Conservation (phyloP, 2,888 invertebrate species). For the Melieria crassipennis region DNA sequence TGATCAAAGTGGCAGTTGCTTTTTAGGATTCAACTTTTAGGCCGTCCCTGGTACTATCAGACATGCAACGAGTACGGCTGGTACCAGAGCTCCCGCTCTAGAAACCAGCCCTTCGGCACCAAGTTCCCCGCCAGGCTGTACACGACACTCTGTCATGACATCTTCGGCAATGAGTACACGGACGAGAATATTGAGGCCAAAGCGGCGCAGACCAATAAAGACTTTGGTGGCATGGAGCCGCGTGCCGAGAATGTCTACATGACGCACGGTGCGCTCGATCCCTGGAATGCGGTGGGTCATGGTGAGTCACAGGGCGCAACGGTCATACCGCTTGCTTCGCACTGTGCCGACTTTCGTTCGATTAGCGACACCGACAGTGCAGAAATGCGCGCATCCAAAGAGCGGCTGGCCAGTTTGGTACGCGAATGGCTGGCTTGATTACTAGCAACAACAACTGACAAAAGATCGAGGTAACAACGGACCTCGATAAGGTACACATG, state of each 20-base stretch:
- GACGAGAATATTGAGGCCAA: constrained; percentile 46
- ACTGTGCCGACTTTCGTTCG: constrained; percentile 59
- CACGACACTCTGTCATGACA: constrained; percentile 54
- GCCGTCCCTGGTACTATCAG: constrained; percentile 83
- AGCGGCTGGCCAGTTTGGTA: constrained; percentile 52
- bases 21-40: constrained; percentile 63
- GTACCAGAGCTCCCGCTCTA: constrained; percentile 77
- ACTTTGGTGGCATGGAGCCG: constrained; percentile 67
- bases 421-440: constrained; percentile 54
- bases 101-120: constrained; percentile 69
- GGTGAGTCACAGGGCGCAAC: constrained; percentile 54
- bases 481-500: too few species aligned
- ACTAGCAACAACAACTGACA: not conserved
- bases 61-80: constrained; percentile 89
- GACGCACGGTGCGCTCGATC: constrained; percentile 69
- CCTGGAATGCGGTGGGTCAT: constrained; percentile 69
- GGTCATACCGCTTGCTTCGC: constrained; percentile 56
- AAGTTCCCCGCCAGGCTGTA: constrained; percentile 57
- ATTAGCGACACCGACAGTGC: constrained; percentile 50
- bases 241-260: constrained; percentile 67
- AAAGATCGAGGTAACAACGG: too few species aligned
- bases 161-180: constrained; percentile 52
- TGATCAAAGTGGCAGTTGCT: not conserved
- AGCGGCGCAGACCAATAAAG: constrained; percentile 63
- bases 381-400: constrained; percentile 58